These are phyloP conservation scores for Pantherophis guttatus DNA, from an alignment of 2,113 vertebrate genomes.

Conservation along the genomic window DNA sequence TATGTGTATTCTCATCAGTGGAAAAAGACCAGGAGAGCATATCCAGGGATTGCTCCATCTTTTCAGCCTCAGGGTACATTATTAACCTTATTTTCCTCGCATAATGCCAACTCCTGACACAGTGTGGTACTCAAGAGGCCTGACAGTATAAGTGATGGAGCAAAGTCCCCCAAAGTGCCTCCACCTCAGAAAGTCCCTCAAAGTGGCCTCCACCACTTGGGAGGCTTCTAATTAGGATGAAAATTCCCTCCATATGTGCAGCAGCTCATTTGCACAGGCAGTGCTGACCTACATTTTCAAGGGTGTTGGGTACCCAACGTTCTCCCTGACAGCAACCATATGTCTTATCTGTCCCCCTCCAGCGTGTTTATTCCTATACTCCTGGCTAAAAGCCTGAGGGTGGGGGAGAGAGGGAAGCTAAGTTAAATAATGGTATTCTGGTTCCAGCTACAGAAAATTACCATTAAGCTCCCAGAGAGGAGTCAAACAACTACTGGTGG, in stretches of 20 bases:
- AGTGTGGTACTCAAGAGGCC: background rate
- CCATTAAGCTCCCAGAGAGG: background rate
- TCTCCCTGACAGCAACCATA: background rate
- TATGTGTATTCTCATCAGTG: background rate
- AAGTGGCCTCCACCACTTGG: background rate
- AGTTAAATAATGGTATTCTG: constrained; percentile 20
- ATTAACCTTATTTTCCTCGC: constrained; percentile 16
- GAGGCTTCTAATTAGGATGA: constrained; percentile 14
- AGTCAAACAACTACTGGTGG: constrained; percentile 11
- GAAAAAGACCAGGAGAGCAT: background rate
- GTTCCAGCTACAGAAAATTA: constrained; percentile 16
- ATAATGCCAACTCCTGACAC: constrained; percentile 1
- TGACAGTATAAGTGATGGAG: background rate
- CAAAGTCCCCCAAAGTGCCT: background rate
- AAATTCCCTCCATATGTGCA: background rate
- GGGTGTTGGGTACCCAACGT: background rate
- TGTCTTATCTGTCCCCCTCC: background rate
- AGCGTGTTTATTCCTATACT: background rate
- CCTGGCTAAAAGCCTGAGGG: background rate
- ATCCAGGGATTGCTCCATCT: background rate
- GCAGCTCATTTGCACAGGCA: constrained; percentile 8
- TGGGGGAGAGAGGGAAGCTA: background rate
- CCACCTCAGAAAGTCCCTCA: background rate
- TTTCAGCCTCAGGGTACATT: constrained; percentile 4
- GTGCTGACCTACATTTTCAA: background rate